Percentiles rank a stretch among this genome's conserved stretches.
Evolutionary conservation across 2,113 vertebrate genomes (phyloP).

Genomic region (Phrynosoma platyrhinos): DNA sequence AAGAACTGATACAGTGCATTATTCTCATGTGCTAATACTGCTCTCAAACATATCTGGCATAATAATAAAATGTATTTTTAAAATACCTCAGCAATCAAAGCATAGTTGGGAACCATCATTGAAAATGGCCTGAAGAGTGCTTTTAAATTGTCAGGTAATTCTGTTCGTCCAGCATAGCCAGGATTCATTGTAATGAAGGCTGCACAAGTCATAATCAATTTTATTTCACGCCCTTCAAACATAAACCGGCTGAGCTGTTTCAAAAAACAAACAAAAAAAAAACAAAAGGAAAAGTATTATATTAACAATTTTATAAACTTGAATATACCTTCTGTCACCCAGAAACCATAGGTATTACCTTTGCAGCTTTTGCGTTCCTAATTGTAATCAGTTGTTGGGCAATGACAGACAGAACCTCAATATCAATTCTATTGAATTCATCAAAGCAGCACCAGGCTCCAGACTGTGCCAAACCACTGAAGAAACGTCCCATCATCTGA

Average conservation of each 20-base stretch:
- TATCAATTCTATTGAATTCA: constrained; percentile 88
- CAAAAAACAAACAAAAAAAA: too few relatives aligned
- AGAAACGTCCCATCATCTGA: constrained; percentile 89
- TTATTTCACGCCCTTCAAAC: constrained; percentile 91
- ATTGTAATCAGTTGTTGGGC: constrained; percentile 88
- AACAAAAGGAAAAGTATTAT: neutral
- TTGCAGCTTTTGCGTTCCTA: constrained; percentile 83
- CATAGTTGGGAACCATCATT: constrained; percentile 93
- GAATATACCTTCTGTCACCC: neutral
- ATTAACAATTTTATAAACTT: neutral
- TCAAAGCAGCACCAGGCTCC: constrained; percentile 88
- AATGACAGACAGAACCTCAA: constrained; percentile 87
- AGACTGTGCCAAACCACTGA: constrained; percentile 86
- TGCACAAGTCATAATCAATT: constrained; percentile 86
- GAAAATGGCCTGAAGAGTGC: constrained; percentile 89
- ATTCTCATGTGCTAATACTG: neutral
- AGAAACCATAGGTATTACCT: constrained; percentile 68
- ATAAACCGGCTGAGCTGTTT: constrained; percentile 85
- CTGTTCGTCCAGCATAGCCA: constrained; percentile 88
- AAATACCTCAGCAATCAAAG: constrained; percentile 88
- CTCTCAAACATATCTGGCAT: neutral
- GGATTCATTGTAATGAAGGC: constrained; percentile 94
- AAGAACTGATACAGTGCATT: neutral
- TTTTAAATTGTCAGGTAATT: constrained; percentile 90
- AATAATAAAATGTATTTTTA: neutral